Conservation (phyloP, 1,140 invertebrate genomes). For the Holotrichia oblita region DNA sequence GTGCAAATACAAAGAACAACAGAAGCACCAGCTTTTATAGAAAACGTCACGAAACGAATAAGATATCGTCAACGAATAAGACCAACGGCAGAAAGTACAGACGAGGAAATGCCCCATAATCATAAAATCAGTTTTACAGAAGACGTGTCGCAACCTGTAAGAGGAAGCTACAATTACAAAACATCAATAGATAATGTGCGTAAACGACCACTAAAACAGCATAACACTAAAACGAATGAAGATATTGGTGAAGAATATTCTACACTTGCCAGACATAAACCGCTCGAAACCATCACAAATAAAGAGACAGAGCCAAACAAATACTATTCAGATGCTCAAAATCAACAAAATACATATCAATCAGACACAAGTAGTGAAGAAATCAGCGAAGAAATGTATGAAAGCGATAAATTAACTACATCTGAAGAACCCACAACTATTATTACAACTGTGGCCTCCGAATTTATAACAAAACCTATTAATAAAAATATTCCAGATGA, state of each 20-base stretch:
- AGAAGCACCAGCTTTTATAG: constrained; percentile 33
- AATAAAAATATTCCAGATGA: constrained; percentile 11
- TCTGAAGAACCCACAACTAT: constrained; percentile 30
- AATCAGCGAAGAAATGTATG: constrained; percentile 20
- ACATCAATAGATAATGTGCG: neutral
- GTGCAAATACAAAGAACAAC: constrained; percentile 23
- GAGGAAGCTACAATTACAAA: constrained; percentile 4
- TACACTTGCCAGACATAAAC: neutral
- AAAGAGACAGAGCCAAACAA: neutral
- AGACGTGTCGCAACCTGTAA: constrained; percentile 37
- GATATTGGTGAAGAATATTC: constrained; percentile 38
- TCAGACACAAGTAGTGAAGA: neutral
- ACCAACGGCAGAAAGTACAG: constrained; percentile 40
- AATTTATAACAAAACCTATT: neutral
- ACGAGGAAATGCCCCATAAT: constrained; percentile 45
- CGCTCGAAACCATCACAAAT: neutral
- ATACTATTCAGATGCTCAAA: neutral
- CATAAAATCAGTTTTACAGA: constrained; percentile 41
- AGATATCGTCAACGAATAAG: constrained; percentile 41
- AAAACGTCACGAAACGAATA: constrained; percentile 14
- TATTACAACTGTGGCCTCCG: neutral
- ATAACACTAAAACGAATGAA: neutral
- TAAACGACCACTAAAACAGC: constrained; percentile 39
- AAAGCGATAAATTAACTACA: constrained; percentile 11
- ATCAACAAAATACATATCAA: neutral